Evolutionary conservation across 2,888 invertebrate species (phyloP).

Genomic region (Molorchus minor): DNA sequence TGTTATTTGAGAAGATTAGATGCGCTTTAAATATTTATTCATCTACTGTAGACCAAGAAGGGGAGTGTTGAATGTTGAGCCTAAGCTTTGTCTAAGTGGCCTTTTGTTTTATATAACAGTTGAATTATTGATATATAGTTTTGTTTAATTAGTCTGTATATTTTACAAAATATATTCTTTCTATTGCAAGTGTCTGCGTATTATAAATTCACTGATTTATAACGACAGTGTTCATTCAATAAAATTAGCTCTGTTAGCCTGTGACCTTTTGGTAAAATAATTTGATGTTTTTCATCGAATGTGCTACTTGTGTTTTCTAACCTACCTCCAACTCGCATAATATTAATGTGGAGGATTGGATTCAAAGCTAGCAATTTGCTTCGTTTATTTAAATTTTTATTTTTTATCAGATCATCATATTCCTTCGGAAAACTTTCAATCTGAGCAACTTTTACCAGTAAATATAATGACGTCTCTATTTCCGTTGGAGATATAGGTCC

Average conservation of each 20-base stretch:
- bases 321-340: slow-evolving; percentile 6
- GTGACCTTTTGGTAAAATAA: slow-evolving; percentile 21
- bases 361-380: slow-evolving; percentile 1
- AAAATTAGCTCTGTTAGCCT: slow-evolving; percentile 29
- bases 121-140: too few relatives aligned
- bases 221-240: slow-evolving; percentile 32
- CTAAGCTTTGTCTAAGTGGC: too few relatives aligned
- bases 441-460: neutral
- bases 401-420: slow-evolving; percentile 8
- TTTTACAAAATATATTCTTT: too few relatives aligned
- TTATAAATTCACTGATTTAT: too few relatives aligned
- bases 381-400: neutral
- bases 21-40: too few relatives aligned
- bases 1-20: too few relatives aligned
- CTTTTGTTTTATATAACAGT: too few relatives aligned
- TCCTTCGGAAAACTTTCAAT: slow-evolving; percentile 8
- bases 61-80: too few relatives aligned
- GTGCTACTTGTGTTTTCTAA: neutral
- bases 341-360: neutral
- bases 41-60: too few relatives aligned
- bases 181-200: too few relatives aligned
- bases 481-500: neutral
- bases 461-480: slow-evolving; percentile 3
- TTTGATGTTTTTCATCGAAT: slow-evolving; percentile 11
- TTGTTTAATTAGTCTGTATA: too few relatives aligned